Conservation (phyloP, 1,140 invertebrate genomes). For the Drosophila mauritiana region DNA sequence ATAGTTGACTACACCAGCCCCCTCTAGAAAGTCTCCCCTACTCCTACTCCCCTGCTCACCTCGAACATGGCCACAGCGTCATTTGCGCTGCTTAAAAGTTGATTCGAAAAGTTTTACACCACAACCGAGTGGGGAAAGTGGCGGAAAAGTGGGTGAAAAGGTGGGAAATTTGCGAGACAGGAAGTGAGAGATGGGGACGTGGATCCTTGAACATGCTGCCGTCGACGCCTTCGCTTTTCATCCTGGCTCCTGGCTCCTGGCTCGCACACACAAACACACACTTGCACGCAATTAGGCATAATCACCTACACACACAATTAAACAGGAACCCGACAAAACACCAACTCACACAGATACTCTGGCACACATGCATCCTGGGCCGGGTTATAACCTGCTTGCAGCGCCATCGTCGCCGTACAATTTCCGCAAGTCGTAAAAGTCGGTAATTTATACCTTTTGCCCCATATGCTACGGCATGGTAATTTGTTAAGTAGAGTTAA, state of each 20-base stretch:
- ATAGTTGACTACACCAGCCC: constrained; percentile 22
- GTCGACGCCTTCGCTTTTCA: constrained; percentile 42
- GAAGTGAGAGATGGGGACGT: background rate
- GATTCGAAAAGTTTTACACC: constrained; percentile 79
- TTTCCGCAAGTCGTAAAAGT: constrained; percentile 83
- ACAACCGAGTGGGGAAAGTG: constrained; percentile 34
- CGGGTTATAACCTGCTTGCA: constrained; percentile 39
- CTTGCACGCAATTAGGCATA: constrained; percentile 80
- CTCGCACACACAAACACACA: constrained; percentile 30
- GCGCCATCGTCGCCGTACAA: constrained; percentile 71
- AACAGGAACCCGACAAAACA: constrained; percentile 33
- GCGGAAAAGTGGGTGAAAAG: background rate
- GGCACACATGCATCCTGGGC: constrained; percentile 14
- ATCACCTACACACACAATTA: constrained; percentile 79
- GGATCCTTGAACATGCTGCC: constrained; percentile 56
- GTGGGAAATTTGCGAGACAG: constrained; percentile 2
- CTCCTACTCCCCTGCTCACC: constrained; percentile 11
- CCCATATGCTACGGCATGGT: constrained; percentile 84
- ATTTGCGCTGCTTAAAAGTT: constrained; percentile 81
- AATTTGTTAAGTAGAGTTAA: constrained; percentile 85
- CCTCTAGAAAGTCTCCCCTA: background rate
- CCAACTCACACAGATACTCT: constrained; percentile 15
- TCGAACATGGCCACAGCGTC: constrained; percentile 68
- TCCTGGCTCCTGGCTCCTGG: background rate
- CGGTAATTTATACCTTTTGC: constrained; percentile 83